These are phyloP conservation scores for Cydia pomonella DNA, from an alignment of 1,140 invertebrate genomes.

Conservation along the genomic window DNA sequence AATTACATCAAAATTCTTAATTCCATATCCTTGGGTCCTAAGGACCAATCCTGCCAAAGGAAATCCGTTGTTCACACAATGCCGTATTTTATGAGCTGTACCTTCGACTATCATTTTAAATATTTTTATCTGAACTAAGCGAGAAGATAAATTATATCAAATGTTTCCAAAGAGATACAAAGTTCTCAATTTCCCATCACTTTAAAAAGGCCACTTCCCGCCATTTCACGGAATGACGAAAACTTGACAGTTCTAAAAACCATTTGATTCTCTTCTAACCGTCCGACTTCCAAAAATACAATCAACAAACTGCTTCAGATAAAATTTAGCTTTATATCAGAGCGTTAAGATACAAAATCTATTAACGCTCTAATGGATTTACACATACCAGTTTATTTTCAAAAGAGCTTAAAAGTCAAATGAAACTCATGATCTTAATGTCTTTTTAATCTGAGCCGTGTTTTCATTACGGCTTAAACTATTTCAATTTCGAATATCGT, in stretches of 20 bases:
- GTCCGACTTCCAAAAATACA: conserved; percentile 8
- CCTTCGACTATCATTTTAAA: no score
- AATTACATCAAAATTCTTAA: no score
- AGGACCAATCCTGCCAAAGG: no score
- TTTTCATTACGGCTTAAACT: not conserved
- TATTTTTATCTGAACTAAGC: no score
- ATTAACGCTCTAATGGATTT: not conserved
- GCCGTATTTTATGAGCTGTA: no score
- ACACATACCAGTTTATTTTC: not conserved
- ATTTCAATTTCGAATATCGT: not conserved
- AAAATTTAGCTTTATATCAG: not conserved
- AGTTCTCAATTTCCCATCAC: not conserved
- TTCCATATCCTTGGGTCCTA: no score
- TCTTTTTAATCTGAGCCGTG: not conserved
- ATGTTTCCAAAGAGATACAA: not conserved
- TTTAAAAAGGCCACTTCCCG: not conserved
- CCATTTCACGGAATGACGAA: conserved; percentile 26
- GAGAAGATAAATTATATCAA: not conserved
- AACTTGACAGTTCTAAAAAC: conserved; percentile 11
- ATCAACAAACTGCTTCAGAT: not conserved
- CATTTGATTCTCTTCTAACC: not conserved
- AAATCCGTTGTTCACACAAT: no score
- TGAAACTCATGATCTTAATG: not conserved
- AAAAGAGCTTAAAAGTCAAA: not conserved
- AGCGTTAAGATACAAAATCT: not conserved